Evolutionary conservation across 2,113 vertebrate species (phyloP).

Genomic region (Ciconia stormi): DNA sequence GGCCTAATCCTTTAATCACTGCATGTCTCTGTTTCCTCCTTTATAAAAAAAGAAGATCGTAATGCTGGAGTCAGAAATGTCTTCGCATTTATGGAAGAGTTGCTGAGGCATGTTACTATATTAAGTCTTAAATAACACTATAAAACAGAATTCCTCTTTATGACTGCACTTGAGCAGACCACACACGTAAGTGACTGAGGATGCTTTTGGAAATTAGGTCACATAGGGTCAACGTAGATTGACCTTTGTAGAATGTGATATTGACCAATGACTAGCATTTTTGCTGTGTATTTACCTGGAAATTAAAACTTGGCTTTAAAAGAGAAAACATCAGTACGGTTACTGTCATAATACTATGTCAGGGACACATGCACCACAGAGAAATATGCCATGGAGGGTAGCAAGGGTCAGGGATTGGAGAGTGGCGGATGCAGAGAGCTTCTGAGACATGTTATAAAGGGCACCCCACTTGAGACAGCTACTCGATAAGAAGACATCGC

Average conservation of each 20-base stretch:
- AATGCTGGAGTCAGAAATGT: slow-evolving; percentile 3
- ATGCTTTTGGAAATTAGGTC: background rate
- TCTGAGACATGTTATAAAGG: background rate
- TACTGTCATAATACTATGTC: background rate
- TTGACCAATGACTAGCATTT: background rate
- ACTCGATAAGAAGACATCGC: background rate
- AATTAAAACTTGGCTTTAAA: background rate
- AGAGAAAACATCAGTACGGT: background rate
- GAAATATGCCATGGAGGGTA: background rate
- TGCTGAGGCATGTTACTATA: slow-evolving; percentile 5
- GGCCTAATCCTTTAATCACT: slow-evolving; percentile 8
- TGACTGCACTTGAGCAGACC: background rate
- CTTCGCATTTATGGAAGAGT: background rate
- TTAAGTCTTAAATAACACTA: background rate
- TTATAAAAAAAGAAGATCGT: background rate
- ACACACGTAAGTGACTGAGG: background rate
- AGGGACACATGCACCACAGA: background rate
- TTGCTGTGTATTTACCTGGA: background rate
- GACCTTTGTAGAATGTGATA: background rate
- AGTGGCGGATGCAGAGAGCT: background rate
- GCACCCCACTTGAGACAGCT: background rate
- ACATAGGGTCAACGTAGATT: background rate
- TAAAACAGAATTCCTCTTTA: background rate
- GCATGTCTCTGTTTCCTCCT: background rate
- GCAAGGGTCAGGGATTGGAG: background rate